Base-by-base conservation (phyloP, 1,140 invertebrate species). In the Maconellicoccus hirsutus region DNA sequence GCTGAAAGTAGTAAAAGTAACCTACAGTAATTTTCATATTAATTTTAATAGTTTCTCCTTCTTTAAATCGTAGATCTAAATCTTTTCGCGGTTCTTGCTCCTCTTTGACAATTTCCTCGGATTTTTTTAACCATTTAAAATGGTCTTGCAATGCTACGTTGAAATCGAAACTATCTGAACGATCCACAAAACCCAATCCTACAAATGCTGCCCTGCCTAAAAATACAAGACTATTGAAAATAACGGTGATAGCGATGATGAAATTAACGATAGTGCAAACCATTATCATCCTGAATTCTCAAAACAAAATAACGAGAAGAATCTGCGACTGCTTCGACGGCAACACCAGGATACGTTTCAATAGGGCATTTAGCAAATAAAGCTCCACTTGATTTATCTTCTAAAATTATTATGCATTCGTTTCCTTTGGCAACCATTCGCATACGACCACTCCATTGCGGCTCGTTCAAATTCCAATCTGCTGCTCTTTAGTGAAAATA, bases 221-320 rank as follows among this genome's bases (percentile, higher is more conserved):
- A 73, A 83, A n/a, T n/a, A n/a, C n/a, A n/a, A n/a, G n/a, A n/a
- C n/a, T n/a, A n/a, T n/a, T n/a, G n/a, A n/a, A n/a, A n/a, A 61
- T 10, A 61, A 6, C 59, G 4, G 21, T 16, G 21, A 61, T 61
- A 22, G 21, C 59, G 25, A 25, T 66, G 8, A 6, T 23, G 10
- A 66, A 23, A 23, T 16, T 16, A 66, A 66, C 25, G 22, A 4
- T 12, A 71, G 0, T 1, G 74, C 72, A 77, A 77, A 85, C 93
- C 94, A 84, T 90, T 91, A 78, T 98, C 96, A 83, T 97, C 93
- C 81, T 94, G 89, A 76, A 99, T 92, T 79, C 90, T 86, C 29
- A 99, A 80, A 29, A 99, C 98, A 86, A 99, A 99, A 81, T 99
- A 99, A 76, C 98, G 84, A 70, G 96, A 98, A 72, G 97, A 99